Evolutionary conservation across 1,140 invertebrate genomes (phyloP).

Genomic region (Bombus soroeensis): DNA sequence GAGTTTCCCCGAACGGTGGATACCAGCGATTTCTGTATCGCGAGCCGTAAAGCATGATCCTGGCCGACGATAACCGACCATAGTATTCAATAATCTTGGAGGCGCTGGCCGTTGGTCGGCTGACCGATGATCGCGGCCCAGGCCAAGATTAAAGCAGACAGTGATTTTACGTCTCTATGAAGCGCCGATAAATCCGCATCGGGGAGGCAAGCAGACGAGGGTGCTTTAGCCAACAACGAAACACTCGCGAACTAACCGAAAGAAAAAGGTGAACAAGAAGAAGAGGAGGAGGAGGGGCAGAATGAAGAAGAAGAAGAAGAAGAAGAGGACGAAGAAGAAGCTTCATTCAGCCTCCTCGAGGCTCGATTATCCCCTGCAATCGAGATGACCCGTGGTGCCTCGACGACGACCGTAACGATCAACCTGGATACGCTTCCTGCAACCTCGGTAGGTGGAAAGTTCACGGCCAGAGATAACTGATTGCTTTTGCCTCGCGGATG

Average conservation of each 20-base stretch:
- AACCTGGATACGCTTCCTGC: slow-evolving; percentile 58
- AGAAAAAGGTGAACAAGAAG: neutral
- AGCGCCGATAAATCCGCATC: slow-evolving; percentile 52
- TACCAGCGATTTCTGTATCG: slow-evolving; percentile 30
- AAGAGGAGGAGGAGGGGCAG: neutral
- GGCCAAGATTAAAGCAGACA: slow-evolving; percentile 29
- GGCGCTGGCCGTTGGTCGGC: slow-evolving; percentile 21
- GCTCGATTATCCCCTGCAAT: slow-evolving; percentile 65
- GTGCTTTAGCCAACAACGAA: slow-evolving; percentile 16
- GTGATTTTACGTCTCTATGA: slow-evolving; percentile 64
- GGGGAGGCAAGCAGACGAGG: slow-evolving; percentile 10
- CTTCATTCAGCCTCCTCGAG: slow-evolving; percentile 56
- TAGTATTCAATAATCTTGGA: slow-evolving; percentile 59
- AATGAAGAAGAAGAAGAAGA: neutral
- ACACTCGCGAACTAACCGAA: neutral
- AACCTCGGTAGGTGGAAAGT: slow-evolving; percentile 58
- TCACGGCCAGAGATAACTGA: slow-evolving; percentile 63
- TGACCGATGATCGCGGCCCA: slow-evolving; percentile 28
- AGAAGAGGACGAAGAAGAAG: slow-evolving; percentile 18
- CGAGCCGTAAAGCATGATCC: slow-evolving; percentile 43
- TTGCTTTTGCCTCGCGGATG: slow-evolving; percentile 67
- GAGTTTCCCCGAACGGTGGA: slow-evolving; percentile 14
- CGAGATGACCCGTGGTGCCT: slow-evolving; percentile 63
- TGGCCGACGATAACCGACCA: slow-evolving; percentile 40
- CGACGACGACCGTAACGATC: slow-evolving; percentile 65